Evolutionary conservation across 2,113 vertebrate genomes (phyloP).

Genomic region (Grammomys dolichurus): DNA sequence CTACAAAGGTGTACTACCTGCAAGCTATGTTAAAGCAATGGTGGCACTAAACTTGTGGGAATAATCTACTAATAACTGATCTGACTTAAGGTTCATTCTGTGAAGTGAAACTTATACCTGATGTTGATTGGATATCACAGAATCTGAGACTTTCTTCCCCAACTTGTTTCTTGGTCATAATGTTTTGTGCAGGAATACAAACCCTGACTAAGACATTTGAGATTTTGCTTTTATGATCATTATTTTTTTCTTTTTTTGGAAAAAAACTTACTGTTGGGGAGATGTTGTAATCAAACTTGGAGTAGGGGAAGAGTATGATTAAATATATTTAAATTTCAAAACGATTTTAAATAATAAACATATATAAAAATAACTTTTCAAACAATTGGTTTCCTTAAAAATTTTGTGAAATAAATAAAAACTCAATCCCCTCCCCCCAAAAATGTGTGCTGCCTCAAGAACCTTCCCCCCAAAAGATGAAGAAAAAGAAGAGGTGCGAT

Average conservation of each 20-base stretch:
- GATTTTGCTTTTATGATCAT: no score
- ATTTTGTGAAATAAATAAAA: not conserved
- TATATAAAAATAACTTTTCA: not conserved
- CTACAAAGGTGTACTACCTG: not conserved
- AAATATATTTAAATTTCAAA: not conserved
- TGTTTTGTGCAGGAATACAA: no score
- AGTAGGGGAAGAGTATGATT: not conserved
- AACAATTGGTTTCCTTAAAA: not conserved
- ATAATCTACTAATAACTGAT: not conserved
- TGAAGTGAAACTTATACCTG: not conserved
- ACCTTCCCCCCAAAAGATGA: not conserved
- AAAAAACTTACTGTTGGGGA: not conserved
- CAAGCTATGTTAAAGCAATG: not conserved
- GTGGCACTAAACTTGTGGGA: not conserved
- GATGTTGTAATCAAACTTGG: not conserved
- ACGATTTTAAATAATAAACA: not conserved
- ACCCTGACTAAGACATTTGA: no score
- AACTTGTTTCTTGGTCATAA: no score
- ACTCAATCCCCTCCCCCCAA: not conserved
- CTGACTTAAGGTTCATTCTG: not conserved
- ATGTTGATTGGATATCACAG: not conserved
- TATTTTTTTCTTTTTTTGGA: no score
- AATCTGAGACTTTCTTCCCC: no score
- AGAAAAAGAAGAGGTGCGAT: not conserved
- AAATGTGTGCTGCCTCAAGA: not conserved